Conservation (phyloP, 2,113 vertebrate genomes). For the Catharus fuscescens region DNA sequence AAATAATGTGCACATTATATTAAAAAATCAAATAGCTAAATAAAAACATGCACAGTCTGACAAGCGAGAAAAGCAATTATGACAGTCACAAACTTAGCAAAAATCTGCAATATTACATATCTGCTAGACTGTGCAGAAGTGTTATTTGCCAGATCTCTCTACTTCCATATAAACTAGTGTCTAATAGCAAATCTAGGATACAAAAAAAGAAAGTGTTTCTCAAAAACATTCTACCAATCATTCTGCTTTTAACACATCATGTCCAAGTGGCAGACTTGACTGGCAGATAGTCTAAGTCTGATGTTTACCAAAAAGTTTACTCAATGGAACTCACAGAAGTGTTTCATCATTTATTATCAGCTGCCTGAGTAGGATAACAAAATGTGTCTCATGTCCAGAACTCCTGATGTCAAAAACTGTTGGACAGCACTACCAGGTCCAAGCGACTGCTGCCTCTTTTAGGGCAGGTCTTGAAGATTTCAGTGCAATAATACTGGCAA, state of each 20-base stretch:
- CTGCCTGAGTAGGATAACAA: neutral
- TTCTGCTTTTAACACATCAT: neutral
- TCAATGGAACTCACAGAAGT: neutral
- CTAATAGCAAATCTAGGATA: neutral
- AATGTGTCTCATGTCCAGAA: neutral
- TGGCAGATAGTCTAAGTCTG: neutral
- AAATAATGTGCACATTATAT: neutral
- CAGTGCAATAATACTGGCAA: neutral
- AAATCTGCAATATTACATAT: neutral
- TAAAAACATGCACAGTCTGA: neutral
- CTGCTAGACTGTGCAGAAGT: neutral
- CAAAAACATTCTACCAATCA: neutral
- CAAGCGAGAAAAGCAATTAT: neutral
- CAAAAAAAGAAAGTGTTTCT: neutral
- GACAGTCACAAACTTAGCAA: neutral
- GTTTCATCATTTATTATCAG: neutral
- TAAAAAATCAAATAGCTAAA: neutral
- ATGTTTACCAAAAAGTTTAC: neutral
- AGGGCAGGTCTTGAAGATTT: neutral
- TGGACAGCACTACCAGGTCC: neutral
- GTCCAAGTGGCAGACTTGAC: neutral
- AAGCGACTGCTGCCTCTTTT: neutral
- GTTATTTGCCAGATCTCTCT: neutral
- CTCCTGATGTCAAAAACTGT: neutral
- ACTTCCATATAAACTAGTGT: neutral